Evolutionary conservation across 1,140 invertebrate genomes (phyloP).

Genomic region (Caerostris darwini): DNA sequence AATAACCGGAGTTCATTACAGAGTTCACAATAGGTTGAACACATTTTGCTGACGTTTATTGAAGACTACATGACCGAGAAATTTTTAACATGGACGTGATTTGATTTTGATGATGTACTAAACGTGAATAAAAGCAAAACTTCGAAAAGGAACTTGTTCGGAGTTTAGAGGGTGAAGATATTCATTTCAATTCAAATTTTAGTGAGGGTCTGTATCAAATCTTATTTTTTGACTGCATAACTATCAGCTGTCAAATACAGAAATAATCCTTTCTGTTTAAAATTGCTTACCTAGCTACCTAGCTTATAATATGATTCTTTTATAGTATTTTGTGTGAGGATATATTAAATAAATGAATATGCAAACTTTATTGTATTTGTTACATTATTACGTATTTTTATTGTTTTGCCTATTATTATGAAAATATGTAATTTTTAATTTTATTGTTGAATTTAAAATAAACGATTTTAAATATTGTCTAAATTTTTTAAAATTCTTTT

Average conservation of each 20-base stretch:
- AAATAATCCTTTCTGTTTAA: not conserved
- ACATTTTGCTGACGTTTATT: conserved; percentile 28
- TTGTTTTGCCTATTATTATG: too few species aligned
- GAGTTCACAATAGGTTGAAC: not conserved
- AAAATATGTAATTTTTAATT: too few species aligned
- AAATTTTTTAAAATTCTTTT: too few species aligned
- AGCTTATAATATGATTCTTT: not conserved
- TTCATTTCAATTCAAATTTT: conserved; percentile 17
- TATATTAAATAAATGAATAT: not conserved
- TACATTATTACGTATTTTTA: not conserved
- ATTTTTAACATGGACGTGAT: conserved; percentile 13
- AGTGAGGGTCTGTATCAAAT: not conserved
- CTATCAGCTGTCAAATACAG: not conserved
- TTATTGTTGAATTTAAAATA: too few species aligned
- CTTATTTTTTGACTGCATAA: not conserved
- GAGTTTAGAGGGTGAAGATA: not conserved
- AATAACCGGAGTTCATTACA: not conserved
- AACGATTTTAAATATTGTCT: too few species aligned
- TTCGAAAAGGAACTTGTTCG: not conserved
- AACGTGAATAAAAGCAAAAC: not conserved
- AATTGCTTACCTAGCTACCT: too few species aligned
- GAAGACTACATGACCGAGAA: not conserved
- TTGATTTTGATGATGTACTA: not conserved
- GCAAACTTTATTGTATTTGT: not conserved
- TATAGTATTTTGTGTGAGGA: not conserved